phyloP scores from a whole-genome alignment of 2,113 vertebrate species.

The Elephas maximus region DNA sequence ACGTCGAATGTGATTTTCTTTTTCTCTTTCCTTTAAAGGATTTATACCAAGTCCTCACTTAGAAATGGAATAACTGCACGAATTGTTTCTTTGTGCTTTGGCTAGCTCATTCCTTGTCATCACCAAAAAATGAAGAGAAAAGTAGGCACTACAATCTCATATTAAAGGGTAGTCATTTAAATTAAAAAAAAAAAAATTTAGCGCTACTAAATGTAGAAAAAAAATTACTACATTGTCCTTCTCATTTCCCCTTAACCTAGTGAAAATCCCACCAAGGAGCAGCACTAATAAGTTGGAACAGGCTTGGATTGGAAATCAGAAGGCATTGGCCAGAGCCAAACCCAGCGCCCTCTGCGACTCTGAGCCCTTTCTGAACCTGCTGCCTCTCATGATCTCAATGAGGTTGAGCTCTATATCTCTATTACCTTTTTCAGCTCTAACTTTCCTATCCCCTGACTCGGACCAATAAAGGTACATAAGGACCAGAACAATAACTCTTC shows the following conservation, averaged over 20 bases:
- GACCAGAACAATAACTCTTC: not conserved
- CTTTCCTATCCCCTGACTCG: not conserved
- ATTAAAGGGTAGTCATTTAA: not conserved
- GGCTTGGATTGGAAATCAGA: not conserved
- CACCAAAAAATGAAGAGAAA: not conserved
- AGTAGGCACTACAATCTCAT: not conserved
- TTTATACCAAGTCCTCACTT: not conserved
- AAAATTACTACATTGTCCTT: not conserved
- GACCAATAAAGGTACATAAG: not conserved
- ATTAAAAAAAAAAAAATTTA: not conserved
- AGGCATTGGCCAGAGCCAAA: not conserved
- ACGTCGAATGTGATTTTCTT: not conserved
- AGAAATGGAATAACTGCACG: not conserved
- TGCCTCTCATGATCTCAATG: not conserved
- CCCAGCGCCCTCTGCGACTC: not conserved
- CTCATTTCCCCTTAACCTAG: not conserved
- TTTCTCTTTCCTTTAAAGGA: slow-evolving; percentile 18
- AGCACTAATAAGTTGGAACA: not conserved
- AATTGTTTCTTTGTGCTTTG: not conserved
- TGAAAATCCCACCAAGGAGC: not conserved
- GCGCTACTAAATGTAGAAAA: not conserved
- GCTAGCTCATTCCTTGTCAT: not conserved
- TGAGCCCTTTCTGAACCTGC: not conserved
- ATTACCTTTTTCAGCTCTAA: not conserved
- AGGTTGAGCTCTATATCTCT: not conserved